These are phyloP conservation scores for Lymantria monacha DNA, from an alignment of 2,888 invertebrate genomes.

Conservation along the genomic window DNA sequence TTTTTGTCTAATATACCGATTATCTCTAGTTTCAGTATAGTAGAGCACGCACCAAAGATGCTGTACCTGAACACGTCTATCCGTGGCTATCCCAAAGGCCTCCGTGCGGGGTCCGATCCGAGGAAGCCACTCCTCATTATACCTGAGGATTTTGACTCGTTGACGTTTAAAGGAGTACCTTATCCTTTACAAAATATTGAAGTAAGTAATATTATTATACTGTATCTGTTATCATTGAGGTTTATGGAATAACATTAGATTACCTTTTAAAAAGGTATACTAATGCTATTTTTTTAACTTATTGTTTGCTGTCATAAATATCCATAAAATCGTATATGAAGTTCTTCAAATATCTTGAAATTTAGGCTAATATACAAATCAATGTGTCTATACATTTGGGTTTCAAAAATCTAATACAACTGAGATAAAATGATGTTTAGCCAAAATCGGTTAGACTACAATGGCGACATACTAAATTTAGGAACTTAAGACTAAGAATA, in stretches of 20 bases:
- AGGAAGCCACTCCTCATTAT: constrained; percentile 88
- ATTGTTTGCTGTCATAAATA: too few relatives aligned
- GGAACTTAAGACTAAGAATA: too few relatives aligned
- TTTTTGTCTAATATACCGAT: background rate
- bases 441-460: too few relatives aligned
- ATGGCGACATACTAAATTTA: too few relatives aligned
- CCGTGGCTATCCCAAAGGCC: constrained; percentile 92
- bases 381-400: too few relatives aligned
- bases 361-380: too few relatives aligned
- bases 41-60: constrained; percentile 85
- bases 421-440: too few relatives aligned
- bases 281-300: too few relatives aligned
- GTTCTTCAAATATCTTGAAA: too few relatives aligned
- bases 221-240: background rate
- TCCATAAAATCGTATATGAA: too few relatives aligned
- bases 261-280: background rate
- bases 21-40: constrained; percentile 49
- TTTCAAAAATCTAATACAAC: too few relatives aligned
- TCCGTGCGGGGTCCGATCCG: constrained; percentile 91
- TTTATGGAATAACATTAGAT: background rate
- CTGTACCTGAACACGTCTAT: constrained; percentile 92
- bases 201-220: constrained; percentile 50
- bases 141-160: constrained; percentile 87
- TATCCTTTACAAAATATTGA: constrained; percentile 84
- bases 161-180: constrained; percentile 86